These are phyloP conservation scores for Seriola rivoliana DNA, from an alignment of 2,113 vertebrate species.

Conservation along the genomic window DNA sequence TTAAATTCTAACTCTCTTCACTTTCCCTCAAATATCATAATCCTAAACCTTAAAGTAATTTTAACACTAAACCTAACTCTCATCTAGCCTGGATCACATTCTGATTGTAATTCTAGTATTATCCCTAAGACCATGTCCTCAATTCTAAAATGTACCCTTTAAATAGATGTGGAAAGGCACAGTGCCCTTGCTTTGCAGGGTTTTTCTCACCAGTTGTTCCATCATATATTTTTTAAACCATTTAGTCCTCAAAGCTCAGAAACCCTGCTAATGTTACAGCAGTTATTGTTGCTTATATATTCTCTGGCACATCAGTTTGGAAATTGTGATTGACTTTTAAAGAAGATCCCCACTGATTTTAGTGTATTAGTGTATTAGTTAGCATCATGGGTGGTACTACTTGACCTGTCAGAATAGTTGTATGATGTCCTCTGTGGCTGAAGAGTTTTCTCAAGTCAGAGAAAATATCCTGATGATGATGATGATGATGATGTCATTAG, in stretches of 20 bases:
- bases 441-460: background rate
- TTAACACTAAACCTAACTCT: conserved; percentile 6
- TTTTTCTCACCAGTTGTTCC: conserved; percentile 4
- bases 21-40: conserved; percentile 24
- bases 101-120: conserved; percentile 21
- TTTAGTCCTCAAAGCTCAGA: background rate
- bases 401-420: background rate
- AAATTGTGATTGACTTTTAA: background rate
- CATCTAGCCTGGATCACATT: conserved; percentile 31
- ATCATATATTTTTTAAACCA: background rate
- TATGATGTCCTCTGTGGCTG: background rate
- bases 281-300: background rate
- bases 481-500: too few relatives aligned
- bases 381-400: background rate
- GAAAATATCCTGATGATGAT: background rate
- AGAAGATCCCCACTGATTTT: background rate
- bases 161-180: background rate
- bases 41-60: conserved; percentile 27
- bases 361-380: background rate
- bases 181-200: conserved; percentile 22
- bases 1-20: conserved; percentile 3
- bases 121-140: conserved; percentile 15
- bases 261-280: background rate
- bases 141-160: conserved; percentile 28
- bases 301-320: background rate